Evolutionary conservation across 2,113 vertebrate genomes (phyloP).

Genomic region (Vulpes vulpes): DNA sequence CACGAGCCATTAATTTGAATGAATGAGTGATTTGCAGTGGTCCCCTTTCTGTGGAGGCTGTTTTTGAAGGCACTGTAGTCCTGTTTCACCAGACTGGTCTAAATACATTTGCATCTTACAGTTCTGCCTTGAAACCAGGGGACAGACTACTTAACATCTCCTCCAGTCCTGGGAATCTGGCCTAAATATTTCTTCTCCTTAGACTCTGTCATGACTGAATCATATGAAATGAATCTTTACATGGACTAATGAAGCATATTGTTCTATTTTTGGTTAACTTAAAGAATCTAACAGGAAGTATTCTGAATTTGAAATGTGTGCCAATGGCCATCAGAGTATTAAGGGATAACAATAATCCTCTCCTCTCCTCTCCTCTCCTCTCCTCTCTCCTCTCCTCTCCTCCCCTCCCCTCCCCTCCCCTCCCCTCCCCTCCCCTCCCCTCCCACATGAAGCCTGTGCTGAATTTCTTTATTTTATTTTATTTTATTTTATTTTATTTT

Average conservation of each 20-base stretch:
- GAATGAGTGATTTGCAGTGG: not conserved
- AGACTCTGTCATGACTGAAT: not conserved
- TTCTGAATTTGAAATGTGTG: constrained; percentile 10
- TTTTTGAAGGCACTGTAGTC: not conserved
- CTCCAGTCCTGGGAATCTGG: not conserved
- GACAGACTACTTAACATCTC: not conserved
- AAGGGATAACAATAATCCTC: not conserved
- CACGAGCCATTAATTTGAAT: not conserved
- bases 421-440: accelerated
- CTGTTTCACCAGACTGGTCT: not conserved
- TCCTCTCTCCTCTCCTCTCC: too few relatives aligned
- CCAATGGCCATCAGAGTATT: not conserved
- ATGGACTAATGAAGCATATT: not conserved
- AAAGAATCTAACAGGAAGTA: not conserved
- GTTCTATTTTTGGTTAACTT: not conserved
- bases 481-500: too few relatives aligned
- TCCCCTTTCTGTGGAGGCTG: not conserved
- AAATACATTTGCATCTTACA: not conserved
- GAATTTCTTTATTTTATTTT: too few relatives aligned
- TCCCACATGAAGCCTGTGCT: not conserved
- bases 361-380: too few relatives aligned
- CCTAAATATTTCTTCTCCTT: not conserved
- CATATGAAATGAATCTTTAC: not conserved
- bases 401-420: accelerated
- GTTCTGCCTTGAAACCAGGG: not conserved